Evolutionary conservation across 1,140 invertebrate genomes (phyloP), one percentile per base, ranked within the genome.

Genomic region (Camponotus vicinus): DNA sequence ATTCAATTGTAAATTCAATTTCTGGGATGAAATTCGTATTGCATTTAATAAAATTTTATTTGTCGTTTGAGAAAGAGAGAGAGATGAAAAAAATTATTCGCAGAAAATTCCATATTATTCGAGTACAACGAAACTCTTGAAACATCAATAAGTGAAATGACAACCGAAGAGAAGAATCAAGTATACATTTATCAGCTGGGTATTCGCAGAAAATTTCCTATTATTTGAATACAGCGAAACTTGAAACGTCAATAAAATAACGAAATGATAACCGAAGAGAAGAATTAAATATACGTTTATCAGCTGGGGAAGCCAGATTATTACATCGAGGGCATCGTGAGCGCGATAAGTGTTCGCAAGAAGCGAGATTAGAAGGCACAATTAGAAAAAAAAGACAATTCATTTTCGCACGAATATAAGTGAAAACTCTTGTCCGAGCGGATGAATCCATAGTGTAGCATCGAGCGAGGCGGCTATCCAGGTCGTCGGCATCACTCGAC

Each of bases 401-500:
- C 11, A 49, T 3, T 49, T 49, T 49, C 11, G 45, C 42, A 42
- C 7, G 40, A 3, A 42, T 42, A 42, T 42, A 52, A 52, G 15
- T 6, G 11, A 5, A 27, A 27, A 27, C 27, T 27, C 27, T 52
- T 15, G 15, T 6, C 15, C 15, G 15, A 52, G 49, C 49, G 49
- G 15, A 18, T 34, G 27, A 55, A 42, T 63, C 27, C 11, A 11
- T 79, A 18, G 76, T 63, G 34, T n/a, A 69, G n/a, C 32, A 66
- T 66, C 42, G 76, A 18, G 37, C 40, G 27, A 64, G 37, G 1
- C 75, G 40, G 1, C 42, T 40, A 77, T 64, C 27, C 75, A 59
- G 75, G 75, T 77, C 57, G 75, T 32, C 75, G 27, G 40, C 42
- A 55, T 67, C 34, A 32, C 63, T 40, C 76, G 63, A 18, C 32